These are phyloP conservation scores for Chironomus tepperi DNA, from an alignment of 1,140 invertebrate genomes.

Conservation along the genomic window DNA sequence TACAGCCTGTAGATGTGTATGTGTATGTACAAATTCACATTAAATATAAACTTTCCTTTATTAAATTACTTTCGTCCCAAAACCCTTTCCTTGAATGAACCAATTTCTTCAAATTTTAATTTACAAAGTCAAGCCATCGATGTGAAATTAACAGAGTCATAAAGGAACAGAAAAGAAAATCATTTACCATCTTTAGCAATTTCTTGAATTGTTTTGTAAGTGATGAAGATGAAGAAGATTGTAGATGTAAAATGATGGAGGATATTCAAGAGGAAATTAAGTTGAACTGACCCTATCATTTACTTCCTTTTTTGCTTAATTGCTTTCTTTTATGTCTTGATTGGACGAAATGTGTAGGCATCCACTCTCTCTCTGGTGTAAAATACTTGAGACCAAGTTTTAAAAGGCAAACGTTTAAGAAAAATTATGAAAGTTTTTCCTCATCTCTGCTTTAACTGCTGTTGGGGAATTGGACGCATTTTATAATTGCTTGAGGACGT, in stretches of 20 bases:
- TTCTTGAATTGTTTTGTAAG: neutral
- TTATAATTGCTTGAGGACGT: too few relatives aligned
- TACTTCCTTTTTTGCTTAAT: slow-evolving; percentile 14
- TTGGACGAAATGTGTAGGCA: neutral
- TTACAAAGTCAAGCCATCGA: neutral
- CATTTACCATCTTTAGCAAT: slow-evolving; percentile 8
- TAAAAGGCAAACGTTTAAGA: too few relatives aligned
- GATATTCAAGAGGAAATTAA: slow-evolving; percentile 2
- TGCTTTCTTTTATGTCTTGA: slow-evolving; percentile 7
- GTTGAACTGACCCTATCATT: slow-evolving; percentile 7
- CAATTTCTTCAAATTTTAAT: neutral
- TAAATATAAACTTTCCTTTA: neutral
- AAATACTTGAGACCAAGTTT: too few relatives aligned
- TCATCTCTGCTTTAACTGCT: too few relatives aligned
- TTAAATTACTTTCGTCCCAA: neutral
- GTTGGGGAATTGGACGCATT: too few relatives aligned
- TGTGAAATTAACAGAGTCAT: slow-evolving; percentile 8
- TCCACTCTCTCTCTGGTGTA: neutral
- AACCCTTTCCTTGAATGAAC: neutral
- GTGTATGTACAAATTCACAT: neutral
- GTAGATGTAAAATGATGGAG: neutral
- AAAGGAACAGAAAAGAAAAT: neutral
- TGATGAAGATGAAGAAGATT: neutral
- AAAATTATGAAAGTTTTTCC: too few relatives aligned
- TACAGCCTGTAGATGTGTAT: neutral